phyloP scores from a whole-genome alignment of 2,888 invertebrate species.

The Archips xylosteana region DNA sequence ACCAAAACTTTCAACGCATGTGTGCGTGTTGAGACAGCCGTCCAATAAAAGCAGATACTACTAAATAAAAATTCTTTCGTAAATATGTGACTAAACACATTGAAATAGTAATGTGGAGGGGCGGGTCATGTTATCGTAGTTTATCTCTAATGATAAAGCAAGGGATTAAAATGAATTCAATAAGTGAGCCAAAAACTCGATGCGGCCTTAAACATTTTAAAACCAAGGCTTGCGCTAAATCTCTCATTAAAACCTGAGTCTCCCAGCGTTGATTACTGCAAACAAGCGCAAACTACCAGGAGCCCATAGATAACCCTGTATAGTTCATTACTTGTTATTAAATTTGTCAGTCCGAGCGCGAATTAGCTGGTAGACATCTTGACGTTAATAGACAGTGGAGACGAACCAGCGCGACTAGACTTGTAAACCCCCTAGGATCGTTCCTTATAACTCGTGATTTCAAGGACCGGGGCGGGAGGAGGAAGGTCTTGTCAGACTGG shows the following conservation, averaged over 20 bases:
- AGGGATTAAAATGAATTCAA: too few species aligned
- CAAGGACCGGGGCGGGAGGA: slow-evolving; percentile 38
- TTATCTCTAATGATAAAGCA: too few species aligned
- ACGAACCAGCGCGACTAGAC: slow-evolving; percentile 52
- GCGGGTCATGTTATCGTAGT: too few species aligned
- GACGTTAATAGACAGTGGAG: slow-evolving; percentile 70
- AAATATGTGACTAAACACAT: too few species aligned
- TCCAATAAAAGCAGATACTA: too few species aligned
- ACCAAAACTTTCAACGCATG: too few species aligned
- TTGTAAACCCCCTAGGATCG: slow-evolving; percentile 46
- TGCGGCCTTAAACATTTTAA: too few species aligned
- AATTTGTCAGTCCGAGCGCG: slow-evolving; percentile 71
- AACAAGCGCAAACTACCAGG: slow-evolving; percentile 22
- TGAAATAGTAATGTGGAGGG: too few species aligned
- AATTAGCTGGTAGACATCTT: slow-evolving; percentile 67
- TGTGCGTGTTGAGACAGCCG: too few species aligned
- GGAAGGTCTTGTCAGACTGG: slow-evolving; percentile 53
- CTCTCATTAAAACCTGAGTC: background rate
- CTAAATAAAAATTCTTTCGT: too few species aligned
- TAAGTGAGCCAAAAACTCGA: too few species aligned
- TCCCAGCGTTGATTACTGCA: slow-evolving; percentile 30
- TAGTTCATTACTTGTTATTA: slow-evolving; percentile 68
- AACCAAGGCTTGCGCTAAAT: background rate
- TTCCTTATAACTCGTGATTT: slow-evolving; percentile 44
- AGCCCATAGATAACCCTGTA: slow-evolving; percentile 44